These are phyloP conservation scores for Turnix velox DNA, from an alignment of 2,113 vertebrate genomes.

Conservation along the genomic window DNA sequence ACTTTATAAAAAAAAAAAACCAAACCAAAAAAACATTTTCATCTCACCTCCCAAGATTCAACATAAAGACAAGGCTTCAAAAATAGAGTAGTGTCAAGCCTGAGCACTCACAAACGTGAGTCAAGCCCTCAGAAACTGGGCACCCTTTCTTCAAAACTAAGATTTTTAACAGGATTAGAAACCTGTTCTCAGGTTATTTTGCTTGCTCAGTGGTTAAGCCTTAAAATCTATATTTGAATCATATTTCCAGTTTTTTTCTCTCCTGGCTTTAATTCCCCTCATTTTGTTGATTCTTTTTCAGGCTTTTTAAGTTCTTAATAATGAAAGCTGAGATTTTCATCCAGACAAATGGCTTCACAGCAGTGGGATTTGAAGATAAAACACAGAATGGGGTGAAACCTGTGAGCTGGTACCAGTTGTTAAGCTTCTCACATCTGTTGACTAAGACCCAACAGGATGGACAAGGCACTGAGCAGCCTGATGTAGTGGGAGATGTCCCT, in stretches of 20 bases:
- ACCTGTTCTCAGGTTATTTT: background rate
- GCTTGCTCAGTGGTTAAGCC: background rate
- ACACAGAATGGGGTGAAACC: background rate
- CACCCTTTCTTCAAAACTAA: background rate
- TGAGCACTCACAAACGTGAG: background rate
- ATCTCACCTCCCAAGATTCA: constrained; percentile 15
- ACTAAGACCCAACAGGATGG: too few species aligned
- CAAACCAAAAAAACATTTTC: background rate
- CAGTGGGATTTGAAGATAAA: background rate
- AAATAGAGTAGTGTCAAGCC: constrained; percentile 42
- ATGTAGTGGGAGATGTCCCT: too few species aligned
- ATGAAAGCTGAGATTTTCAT: background rate
- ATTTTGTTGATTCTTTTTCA: background rate
- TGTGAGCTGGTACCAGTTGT: background rate
- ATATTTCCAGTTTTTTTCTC: background rate
- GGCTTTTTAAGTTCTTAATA: background rate
- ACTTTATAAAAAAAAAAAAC: background rate
- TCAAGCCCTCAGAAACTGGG: background rate
- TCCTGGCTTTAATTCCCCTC: background rate
- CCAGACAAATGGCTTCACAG: background rate
- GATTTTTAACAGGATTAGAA: constrained; percentile 12
- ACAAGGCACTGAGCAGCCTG: too few species aligned
- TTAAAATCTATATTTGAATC: background rate
- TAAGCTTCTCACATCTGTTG: too few species aligned
- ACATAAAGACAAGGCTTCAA: constrained; percentile 14